A percentile compares a stretch with the other conserved stretches of the same genome.
These are phyloP conservation scores for Lagodon rhomboides DNA, from an alignment of 2,797 vertebrate species.

Conservation along the genomic window DNA sequence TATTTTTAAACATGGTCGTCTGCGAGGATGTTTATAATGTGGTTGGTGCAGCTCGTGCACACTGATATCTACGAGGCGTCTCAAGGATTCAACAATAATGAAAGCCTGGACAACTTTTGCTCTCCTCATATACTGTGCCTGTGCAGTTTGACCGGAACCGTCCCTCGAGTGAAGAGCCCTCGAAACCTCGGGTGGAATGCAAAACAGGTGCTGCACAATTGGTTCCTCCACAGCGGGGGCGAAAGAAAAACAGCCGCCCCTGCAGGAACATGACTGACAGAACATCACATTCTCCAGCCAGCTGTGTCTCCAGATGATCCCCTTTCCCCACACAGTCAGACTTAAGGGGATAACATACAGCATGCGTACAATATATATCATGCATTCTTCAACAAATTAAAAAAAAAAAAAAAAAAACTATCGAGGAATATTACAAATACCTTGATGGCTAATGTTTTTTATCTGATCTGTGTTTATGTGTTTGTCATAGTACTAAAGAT, in stretches of 20 bases:
- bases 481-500: slow-evolving; percentile 34
- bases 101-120: slow-evolving; percentile 23
- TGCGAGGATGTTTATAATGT: neutral
- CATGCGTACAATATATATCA: slow-evolving; percentile 21
- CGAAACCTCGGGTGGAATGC: slow-evolving; percentile 77
- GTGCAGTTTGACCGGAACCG: slow-evolving; percentile 45
- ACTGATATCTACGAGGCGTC: neutral
- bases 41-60: neutral
- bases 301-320: slow-evolving; percentile 80
- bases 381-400: slow-evolving; percentile 3
- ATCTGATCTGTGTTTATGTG: neutral
- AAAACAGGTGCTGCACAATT: slow-evolving; percentile 86
- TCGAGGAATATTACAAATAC: neutral
- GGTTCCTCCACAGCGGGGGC: slow-evolving; percentile 69
- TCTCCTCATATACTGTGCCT: slow-evolving; percentile 44
- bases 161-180: slow-evolving; percentile 57
- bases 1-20: neutral
- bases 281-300: slow-evolving; percentile 81
- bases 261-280: slow-evolving; percentile 78
- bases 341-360: slow-evolving; percentile 47
- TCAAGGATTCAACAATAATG: slow-evolving; percentile 18
- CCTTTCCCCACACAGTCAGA: slow-evolving; percentile 50
- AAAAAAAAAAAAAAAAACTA: neutral
- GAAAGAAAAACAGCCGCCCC: slow-evolving; percentile 79
- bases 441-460: slow-evolving; percentile 21